Conservation (phyloP, 2,797 vertebrate species). For the Cossypha caffra region DNA sequence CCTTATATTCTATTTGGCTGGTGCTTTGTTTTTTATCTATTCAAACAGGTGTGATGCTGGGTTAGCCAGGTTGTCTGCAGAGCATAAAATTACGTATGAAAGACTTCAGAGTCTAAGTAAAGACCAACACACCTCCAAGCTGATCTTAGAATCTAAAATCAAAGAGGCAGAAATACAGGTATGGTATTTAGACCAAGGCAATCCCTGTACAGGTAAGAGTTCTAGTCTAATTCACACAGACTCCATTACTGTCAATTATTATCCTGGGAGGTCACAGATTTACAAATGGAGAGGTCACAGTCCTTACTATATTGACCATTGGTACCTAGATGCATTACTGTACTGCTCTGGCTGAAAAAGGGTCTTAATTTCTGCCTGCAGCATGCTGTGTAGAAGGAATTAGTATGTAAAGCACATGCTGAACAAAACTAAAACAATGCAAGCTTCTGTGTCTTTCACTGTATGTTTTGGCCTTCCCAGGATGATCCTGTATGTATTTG, state of each 20-base stretch:
- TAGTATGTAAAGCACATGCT: not conserved
- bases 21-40: constrained; percentile 13
- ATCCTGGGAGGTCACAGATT: not conserved
- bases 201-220: not conserved
- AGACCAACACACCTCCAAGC: constrained; percentile 79
- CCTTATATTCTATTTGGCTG: not conserved
- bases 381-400: not conserved
- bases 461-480: not conserved
- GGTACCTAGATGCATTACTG: not conserved
- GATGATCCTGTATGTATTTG: not conserved
- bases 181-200: not conserved
- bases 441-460: not conserved
- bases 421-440: not conserved
- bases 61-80: constrained; percentile 78
- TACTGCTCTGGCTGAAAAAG: not conserved
- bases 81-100: constrained; percentile 78
- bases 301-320: not conserved
- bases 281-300: not conserved
- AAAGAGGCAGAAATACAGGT: constrained; percentile 83
- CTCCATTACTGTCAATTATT: not conserved
- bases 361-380: not conserved
- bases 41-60: constrained; percentile 78
- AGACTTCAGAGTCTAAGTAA: constrained; percentile 79
- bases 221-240: not conserved
- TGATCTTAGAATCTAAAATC: constrained; percentile 80